These are phyloP conservation scores for Parthenolecanium corni DNA, from an alignment of 2,888 invertebrate genomes.

Conservation along the genomic window DNA sequence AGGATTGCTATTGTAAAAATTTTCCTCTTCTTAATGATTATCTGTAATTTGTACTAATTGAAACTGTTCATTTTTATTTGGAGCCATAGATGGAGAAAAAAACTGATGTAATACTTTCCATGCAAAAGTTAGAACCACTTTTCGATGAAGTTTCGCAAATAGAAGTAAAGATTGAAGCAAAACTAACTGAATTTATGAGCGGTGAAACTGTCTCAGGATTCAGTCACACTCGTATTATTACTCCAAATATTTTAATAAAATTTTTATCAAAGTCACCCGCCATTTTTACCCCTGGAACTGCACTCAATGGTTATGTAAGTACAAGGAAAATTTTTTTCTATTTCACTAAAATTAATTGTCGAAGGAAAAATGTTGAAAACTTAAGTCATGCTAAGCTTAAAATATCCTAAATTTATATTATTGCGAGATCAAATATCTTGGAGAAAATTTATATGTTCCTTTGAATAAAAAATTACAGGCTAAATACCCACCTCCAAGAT, in stretches of 20 bases:
- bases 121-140: constrained; percentile 28
- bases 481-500: too few species aligned
- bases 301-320: constrained; percentile 43
- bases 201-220: constrained; percentile 39
- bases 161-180: constrained; percentile 37
- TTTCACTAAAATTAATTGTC: too few species aligned
- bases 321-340: background rate
- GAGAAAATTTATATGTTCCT: too few species aligned
- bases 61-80: too few species aligned
- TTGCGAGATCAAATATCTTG: too few species aligned
- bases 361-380: too few species aligned
- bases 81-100: constrained; percentile 9
- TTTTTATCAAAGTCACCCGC: constrained; percentile 43
- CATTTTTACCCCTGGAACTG: constrained; percentile 45
- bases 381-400: too few species aligned
- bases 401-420: too few species aligned
- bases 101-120: constrained; percentile 30
- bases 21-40: too few species aligned
- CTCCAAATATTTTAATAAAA: constrained; percentile 39
- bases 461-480: too few species aligned
- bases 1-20: too few species aligned
- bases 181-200: constrained; percentile 39
- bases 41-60: too few species aligned
- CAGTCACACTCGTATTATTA: constrained; percentile 42
- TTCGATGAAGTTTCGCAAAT: constrained; percentile 34